Evolutionary conservation across 2,888 invertebrate species (phyloP), one percentile per base, ranked within the genome.

Genomic region (Protonemura montana): DNA sequence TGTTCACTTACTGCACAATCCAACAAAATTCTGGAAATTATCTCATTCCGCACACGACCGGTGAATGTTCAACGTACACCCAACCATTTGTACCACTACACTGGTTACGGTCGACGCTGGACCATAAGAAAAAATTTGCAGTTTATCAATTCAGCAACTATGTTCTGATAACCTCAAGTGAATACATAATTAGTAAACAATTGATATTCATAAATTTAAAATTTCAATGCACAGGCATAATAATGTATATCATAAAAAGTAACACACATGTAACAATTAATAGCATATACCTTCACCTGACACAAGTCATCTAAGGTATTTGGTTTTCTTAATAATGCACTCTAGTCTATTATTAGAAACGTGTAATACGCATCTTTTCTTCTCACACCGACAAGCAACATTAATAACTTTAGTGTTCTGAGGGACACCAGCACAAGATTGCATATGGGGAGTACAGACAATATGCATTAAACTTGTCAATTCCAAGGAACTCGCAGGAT

Each of bases 211-310:
- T 21, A 16, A 59, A 59, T 59, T 59, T 59, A 59, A 59, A 59
- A 59, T 59, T 59, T 59, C 7, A 59, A 59, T 59, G 21, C 59
- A 21, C 59, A 59, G 21, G 59, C 59, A 59, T 59, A 59, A 59
- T 59, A 59, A 59, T 59, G 59, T 59, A 59, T 10, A 16, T 16
- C 21, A 59, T 21, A 21, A 59, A n/a, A 16, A 59, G 59, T 59
- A 59, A 59, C 59, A 59, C n/a, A 81, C 81, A 81, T 81, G 81
- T 81, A 81, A 81, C 81, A 81, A 81, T 85, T 85, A 21, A 35
- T 27, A 85, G 85, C 76, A 85, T 76, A 29, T 76, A 85, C 85
- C 85, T 85, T 76, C 85, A 85, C 85, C 85, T 78, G 77, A 85
- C 85, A 85, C 76, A 30, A 27, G 30, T 81, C n/a, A 29, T 21